Conservation (phyloP, 2,888 invertebrate genomes). For the Cheilosia urbana region DNA sequence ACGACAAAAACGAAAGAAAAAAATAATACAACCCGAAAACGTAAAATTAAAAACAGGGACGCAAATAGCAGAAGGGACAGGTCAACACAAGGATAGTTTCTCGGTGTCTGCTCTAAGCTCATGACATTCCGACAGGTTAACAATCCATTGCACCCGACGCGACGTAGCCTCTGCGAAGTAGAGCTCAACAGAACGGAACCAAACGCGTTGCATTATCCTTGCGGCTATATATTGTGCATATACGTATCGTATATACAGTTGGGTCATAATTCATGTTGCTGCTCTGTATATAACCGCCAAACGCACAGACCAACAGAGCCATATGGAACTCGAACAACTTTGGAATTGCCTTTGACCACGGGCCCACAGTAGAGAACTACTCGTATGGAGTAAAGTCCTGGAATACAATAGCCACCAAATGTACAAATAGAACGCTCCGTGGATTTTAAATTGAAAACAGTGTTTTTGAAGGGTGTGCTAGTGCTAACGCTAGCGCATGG, state of each 20-base stretch:
- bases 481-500: neutral
- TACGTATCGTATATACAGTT: constrained; percentile 10
- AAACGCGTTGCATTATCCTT: constrained; percentile 54
- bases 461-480: constrained; percentile 57
- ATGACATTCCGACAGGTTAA: constrained; percentile 74
- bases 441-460: constrained; percentile 68
- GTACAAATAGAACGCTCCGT: constrained; percentile 28
- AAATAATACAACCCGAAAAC: neutral
- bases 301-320: constrained; percentile 32
- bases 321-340: constrained; percentile 53
- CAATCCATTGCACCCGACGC: constrained; percentile 45
- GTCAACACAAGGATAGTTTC: constrained; percentile 12
- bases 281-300: constrained; percentile 44
- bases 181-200: constrained; percentile 59
- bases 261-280: constrained; percentile 61
- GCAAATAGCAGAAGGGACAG: constrained; percentile 5
- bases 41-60: neutral
- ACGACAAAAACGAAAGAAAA: neutral
- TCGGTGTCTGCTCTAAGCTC: constrained; percentile 24
- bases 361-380: neutral
- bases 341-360: constrained; percentile 31
- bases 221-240: constrained; percentile 25
- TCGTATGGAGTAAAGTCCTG: constrained; percentile 24
- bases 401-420: constrained; percentile 20
- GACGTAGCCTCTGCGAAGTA: constrained; percentile 8